These are phyloP conservation scores for Epizoanthus illoricatus DNA, from an alignment of 92 coral and sea anemone genomes.

Conservation along the genomic window DNA sequence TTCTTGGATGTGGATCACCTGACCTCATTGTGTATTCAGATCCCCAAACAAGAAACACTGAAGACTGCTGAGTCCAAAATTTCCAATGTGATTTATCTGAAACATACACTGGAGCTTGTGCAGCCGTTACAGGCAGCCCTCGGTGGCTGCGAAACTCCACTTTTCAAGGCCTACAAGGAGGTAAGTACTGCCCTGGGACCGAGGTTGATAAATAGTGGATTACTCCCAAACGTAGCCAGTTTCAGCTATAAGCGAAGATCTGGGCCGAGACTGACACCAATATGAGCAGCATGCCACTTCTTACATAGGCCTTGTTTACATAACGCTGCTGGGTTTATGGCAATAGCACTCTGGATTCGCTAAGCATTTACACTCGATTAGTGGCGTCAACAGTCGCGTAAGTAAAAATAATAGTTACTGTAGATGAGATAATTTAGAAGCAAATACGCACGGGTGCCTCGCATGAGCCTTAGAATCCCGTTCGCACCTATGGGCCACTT, in stretches of 20 bases:
- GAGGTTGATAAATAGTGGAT: neutral
- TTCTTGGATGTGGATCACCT: slow-evolving; percentile 95
- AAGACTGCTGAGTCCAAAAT: slow-evolving; percentile 99
- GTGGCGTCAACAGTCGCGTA: no score
- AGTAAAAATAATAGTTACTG: no score
- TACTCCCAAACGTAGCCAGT: no score
- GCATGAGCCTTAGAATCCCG: no score
- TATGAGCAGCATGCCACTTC: neutral
- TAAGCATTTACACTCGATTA: no score
- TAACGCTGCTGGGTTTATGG: no score
- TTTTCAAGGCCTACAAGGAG: slow-evolving; percentile 87
- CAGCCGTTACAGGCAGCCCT: slow-evolving; percentile 83
- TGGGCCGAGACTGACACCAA: neutral
- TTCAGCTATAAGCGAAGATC: no score
- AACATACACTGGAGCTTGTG: slow-evolving; percentile 92
- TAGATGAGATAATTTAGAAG: no score
- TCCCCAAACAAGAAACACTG: slow-evolving; percentile 93
- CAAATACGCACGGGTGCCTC: no score
- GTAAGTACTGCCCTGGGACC: slow-evolving; percentile 32
- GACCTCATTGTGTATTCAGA: slow-evolving; percentile 93
- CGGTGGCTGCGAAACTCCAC: slow-evolving; percentile 69
- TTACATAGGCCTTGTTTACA: neutral
- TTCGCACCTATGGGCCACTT: no score
- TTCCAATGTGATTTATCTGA: slow-evolving; percentile 82
- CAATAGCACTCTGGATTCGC: no score